Evolutionary conservation across 2,113 vertebrate species (phyloP), one percentile per base, ranked within the genome.

Genomic region (Hymenochirus boettgeri): DNA sequence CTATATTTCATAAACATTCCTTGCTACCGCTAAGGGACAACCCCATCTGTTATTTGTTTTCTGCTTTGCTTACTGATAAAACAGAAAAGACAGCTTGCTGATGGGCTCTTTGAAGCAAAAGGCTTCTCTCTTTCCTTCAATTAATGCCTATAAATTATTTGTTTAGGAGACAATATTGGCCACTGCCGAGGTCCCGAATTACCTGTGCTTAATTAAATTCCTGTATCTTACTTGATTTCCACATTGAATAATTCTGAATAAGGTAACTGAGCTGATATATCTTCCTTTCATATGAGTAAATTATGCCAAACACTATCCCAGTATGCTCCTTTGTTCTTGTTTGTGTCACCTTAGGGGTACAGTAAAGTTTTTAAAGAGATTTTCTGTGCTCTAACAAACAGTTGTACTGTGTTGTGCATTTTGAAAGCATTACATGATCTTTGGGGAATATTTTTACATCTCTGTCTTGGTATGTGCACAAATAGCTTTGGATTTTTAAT

Each of bases 31-130:
- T 66, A 66, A 78, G 83, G 86, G 83, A 82, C 69, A 54, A 60
- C 51, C 70, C 81, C 84, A 86, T 88, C 82, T 88, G 82, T 86
- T 88, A 86, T 74, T 80, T 82, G 71, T 80, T 79, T 74, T 80
- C 77, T 69, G 78, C 74, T 75, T 81, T 60, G 59, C 78, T 83
- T 77, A 79, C 82, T 81, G 82, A 84, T 82, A 82, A 83, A 83
- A 80, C 70, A 70, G 75, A 73, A 81, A 77, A 78, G 80, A 85
- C 85, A 87, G 84, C 78, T 87, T 87, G 82, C 74, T 82, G 81
- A 86, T 84, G 82, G 75, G 76, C 54, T 83, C 74, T 85, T 77
- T 82, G 81, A 85, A 82, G 80, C 76, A 81, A 86, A 81, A 64
- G 60, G 45, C 65, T 79, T 72, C 71, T 75, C 77, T 83, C 76